Evolutionary conservation across 2,113 vertebrate species (phyloP), one percentile per base, ranked within the genome.

Genomic region (Artemisiospiza belli): DNA sequence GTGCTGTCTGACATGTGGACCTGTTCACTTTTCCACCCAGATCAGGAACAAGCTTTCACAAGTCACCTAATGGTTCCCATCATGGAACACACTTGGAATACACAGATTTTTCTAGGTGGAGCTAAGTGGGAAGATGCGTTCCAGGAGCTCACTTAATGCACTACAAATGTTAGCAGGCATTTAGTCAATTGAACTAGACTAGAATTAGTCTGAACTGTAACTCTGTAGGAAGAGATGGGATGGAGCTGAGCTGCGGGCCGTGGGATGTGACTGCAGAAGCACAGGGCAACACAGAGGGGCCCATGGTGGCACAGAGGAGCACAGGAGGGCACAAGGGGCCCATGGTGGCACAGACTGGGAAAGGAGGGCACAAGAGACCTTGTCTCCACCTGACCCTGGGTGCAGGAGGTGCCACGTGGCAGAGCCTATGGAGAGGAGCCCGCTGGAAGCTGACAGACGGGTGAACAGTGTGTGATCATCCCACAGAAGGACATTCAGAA

Each of bases 201-300:
- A 58, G 21, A 69, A 27, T 9, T 28, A 79, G 35, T 39, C 44
- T 61, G 41, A 79, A 80, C 37, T 28, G 66, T 66, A 90, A 61
- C 21, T 37, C 22, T 54, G 37, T 20, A 76, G 24, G 61, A 43
- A 28, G 23, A 52, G 24, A 23, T 22, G 37, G 59, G 47, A 28
- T n/a, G 31, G 31, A 64, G 37, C 2, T 28, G 47, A 25, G 61
- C 61, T n/a, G 37, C 1, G 2, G 47, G 30, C 9, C 11, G 49
- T 28, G 75, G 59, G 10, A 33, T 1, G 0, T 0, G 2, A 11
- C 37, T n/a, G 31, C 18, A 63, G 47, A 28, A 19, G 31, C 31
- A n/a, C 17, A 13, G 0, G 8, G 20, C 1, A 4, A 39, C 21
- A 43, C 15, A 18, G 7, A 16, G 27, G 14, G 2, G 25, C 35